Percentiles rank a stretch among this genome's conserved stretches.
Conservation (phyloP, 1,140 invertebrate genomes). For the Pseudomyrmex pallidus region DNA sequence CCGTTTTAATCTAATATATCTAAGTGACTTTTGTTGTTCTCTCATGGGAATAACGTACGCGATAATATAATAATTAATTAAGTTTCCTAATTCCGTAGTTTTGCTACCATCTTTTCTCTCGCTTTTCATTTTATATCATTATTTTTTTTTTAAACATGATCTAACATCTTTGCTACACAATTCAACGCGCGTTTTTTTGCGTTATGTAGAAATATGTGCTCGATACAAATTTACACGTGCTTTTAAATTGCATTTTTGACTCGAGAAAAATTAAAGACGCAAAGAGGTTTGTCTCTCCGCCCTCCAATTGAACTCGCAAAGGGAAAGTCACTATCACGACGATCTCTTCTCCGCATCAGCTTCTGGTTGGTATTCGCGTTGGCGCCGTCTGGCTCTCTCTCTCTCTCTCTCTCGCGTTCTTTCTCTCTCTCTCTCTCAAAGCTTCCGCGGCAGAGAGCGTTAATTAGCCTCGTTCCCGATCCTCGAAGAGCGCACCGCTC, state of each 20-base stretch:
- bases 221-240: background rate
- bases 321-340: background rate
- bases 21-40: constrained; percentile 13
- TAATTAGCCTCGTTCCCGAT: constrained; percentile 71
- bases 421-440: background rate
- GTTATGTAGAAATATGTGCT: background rate
- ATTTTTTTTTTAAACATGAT: too few relatives aligned
- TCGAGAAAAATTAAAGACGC: background rate
- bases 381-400: constrained; percentile 65
- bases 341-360: background rate
- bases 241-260: background rate
- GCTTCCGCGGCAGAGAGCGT: constrained; percentile 27
- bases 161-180: too few relatives aligned
- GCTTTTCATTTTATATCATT: background rate
- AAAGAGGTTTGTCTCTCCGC: background rate
- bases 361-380: constrained; percentile 46
- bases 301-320: constrained; percentile 30
- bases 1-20: background rate
- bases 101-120: background rate
- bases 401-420: background rate
- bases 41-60: background rate
- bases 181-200: background rate
- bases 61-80: constrained; percentile 5
- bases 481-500: constrained; percentile 8
- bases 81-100: too few relatives aligned